A percentile compares a stretch with the other conserved stretches of the same genome.
These are phyloP conservation scores for Eucidaris tribuloides DNA, from an alignment of 35 echinoderm and acorn worm species.

Conservation along the genomic window DNA sequence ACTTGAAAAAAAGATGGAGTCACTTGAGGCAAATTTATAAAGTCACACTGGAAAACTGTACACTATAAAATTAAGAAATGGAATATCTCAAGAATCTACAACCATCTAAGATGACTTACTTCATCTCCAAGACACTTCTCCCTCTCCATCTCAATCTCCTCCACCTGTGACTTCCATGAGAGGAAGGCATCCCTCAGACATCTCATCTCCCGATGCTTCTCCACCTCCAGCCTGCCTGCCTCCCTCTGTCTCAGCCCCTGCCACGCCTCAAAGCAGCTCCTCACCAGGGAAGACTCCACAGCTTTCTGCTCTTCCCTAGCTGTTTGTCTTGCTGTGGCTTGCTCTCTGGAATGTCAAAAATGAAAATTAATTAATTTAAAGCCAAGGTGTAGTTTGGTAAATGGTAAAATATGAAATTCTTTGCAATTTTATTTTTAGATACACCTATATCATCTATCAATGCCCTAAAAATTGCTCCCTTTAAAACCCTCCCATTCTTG, in stretches of 20 bases:
- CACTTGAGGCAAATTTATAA: too few species aligned
- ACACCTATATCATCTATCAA: too few species aligned
- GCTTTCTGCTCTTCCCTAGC: not conserved
- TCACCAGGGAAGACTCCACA: not conserved
- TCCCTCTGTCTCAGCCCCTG: not conserved
- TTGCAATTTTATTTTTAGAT: too few species aligned
- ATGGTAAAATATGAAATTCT: too few species aligned
- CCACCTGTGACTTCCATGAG: not conserved
- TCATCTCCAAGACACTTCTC: constrained; percentile 2
- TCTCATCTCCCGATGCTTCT: not conserved
- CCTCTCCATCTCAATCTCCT: not conserved
- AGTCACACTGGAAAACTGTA: too few species aligned
- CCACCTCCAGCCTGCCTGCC: not conserved
- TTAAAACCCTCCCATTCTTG: too few species aligned
- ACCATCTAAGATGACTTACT: not conserved
- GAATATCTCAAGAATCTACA: not conserved
- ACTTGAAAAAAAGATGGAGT: too few species aligned
- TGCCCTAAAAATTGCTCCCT: too few species aligned
- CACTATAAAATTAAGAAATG: not conserved
- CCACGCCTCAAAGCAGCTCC: constrained; percentile 26
- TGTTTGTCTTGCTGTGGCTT: not conserved
- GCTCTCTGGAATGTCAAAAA: not conserved
- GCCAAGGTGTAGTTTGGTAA: too few species aligned
- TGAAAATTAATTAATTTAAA: too few species aligned
- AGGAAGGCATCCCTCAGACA: not conserved